These are phyloP conservation scores for Mactra quadrangularis DNA, from an alignment of 1,140 invertebrate genomes.

Conservation along the genomic window DNA sequence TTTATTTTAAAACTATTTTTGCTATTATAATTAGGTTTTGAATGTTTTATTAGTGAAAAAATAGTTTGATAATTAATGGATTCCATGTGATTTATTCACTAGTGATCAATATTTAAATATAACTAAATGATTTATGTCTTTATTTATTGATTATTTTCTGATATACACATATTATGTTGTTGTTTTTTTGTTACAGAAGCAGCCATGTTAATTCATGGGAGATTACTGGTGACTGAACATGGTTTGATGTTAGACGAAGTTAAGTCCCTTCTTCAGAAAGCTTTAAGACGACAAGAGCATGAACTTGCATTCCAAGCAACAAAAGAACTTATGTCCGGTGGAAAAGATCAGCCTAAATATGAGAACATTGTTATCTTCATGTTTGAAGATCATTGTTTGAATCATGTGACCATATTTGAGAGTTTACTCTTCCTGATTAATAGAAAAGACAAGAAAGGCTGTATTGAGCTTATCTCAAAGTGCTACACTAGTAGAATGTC, in stretches of 20 bases:
- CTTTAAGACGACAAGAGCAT: conserved; percentile 4
- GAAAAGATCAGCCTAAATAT: conserved; percentile 15
- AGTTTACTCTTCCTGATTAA: not conserved
- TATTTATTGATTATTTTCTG: no score
- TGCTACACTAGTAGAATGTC: conserved; percentile 25
- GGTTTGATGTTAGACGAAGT: conserved; percentile 36
- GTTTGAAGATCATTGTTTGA: conserved; percentile 38
- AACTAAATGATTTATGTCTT: no score
- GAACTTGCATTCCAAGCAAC: not conserved
- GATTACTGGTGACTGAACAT: conserved; percentile 25
- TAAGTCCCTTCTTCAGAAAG: conserved; percentile 38
- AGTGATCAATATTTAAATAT: no score
- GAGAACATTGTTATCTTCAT: conserved; percentile 21
- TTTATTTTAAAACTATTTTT: no score
- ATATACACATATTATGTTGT: no score
- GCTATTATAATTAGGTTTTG: no score
- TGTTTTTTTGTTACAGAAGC: no score
- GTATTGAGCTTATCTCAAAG: conserved; percentile 14
- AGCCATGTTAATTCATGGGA: conserved; percentile 24
- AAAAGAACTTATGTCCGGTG: conserved; percentile 1
- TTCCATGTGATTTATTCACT: no score
- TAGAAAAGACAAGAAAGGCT: not conserved
- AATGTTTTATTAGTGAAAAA: no score
- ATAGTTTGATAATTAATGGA: no score
- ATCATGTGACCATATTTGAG: conserved; percentile 23